Evolutionary conservation across 2,888 invertebrate genomes (phyloP).

Genomic region (Heliconius ismenius): DNA sequence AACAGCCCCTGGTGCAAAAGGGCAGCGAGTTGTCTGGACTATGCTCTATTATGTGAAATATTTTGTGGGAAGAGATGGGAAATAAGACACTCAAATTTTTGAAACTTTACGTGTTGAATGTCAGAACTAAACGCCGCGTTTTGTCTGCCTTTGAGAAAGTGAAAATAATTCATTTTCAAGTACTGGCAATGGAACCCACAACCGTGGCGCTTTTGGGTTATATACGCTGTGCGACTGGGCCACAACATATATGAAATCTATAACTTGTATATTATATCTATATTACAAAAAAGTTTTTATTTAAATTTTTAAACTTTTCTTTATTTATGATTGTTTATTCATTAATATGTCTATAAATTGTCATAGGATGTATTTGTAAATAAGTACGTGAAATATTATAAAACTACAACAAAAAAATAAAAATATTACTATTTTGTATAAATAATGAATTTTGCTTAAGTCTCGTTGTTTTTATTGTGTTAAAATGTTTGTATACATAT

Average conservation of each 20-base stretch:
- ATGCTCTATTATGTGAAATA: constrained; percentile 90
- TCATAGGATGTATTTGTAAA: background rate
- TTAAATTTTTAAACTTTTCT: too few relatives aligned
- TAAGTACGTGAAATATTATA: constrained; percentile 1
- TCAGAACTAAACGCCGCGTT: background rate
- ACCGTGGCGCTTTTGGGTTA: background rate
- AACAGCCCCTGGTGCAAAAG: constrained; percentile 86
- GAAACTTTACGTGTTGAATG: background rate
- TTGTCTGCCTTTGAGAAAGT: background rate
- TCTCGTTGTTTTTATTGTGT: background rate
- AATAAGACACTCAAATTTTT: background rate
- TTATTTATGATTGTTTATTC: too few relatives aligned
- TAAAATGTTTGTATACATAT: background rate
- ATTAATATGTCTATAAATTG: background rate
- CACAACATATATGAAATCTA: background rate
- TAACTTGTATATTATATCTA: background rate
- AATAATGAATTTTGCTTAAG: background rate
- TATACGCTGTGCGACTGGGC: background rate
- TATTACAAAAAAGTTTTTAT: too few relatives aligned
- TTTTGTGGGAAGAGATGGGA: background rate
- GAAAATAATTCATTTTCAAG: background rate
- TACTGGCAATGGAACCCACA: background rate
- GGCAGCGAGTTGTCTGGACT: constrained; percentile 92
- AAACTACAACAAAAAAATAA: background rate
- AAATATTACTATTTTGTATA: background rate